Evolutionary conservation across 2,113 vertebrate genomes (phyloP).

Genomic region (Protomyctophum bolini): DNA sequence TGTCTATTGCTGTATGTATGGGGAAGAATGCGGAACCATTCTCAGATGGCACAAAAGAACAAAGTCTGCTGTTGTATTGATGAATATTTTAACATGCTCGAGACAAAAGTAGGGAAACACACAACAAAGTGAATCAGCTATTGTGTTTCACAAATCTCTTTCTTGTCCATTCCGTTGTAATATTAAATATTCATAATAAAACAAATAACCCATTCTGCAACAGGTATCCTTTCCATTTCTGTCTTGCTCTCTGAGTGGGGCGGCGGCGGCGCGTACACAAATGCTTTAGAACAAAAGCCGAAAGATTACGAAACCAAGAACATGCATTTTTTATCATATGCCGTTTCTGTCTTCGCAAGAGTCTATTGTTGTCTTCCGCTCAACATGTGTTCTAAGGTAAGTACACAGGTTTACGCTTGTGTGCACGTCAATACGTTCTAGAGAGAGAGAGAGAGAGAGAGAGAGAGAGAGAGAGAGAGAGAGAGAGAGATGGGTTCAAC

Average conservation of each 20-base stretch:
- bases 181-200: conserved; percentile 76
- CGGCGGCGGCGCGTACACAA: conserved; percentile 4
- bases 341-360: conserved; percentile 43
- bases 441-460: conserved; percentile 1
- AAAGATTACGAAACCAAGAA: conserved; percentile 41
- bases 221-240: conserved; percentile 22
- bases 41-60: conserved; percentile 57
- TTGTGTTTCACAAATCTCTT: conserved; percentile 56
- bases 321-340: conserved; percentile 61
- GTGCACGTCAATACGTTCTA: background rate
- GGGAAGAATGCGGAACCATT: conserved; percentile 42
- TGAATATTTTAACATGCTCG: conserved; percentile 77
- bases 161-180: conserved; percentile 56
- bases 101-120: conserved; percentile 57
- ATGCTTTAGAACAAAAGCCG: conserved; percentile 16
- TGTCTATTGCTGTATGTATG: conserved; percentile 64
- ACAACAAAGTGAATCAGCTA: conserved; percentile 34
- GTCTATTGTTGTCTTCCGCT: conserved; percentile 58
- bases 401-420: background rate
- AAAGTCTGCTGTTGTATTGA: conserved; percentile 58
- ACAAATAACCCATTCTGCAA: conserved; percentile 45
- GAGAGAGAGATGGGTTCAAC: background rate
- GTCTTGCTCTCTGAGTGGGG: background rate
- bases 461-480: conserved; percentile 13
- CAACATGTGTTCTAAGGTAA: conserved; percentile 13